Evolutionary conservation across 2,113 vertebrate species (phyloP).

Genomic region (Nothoprocta pentlandii): DNA sequence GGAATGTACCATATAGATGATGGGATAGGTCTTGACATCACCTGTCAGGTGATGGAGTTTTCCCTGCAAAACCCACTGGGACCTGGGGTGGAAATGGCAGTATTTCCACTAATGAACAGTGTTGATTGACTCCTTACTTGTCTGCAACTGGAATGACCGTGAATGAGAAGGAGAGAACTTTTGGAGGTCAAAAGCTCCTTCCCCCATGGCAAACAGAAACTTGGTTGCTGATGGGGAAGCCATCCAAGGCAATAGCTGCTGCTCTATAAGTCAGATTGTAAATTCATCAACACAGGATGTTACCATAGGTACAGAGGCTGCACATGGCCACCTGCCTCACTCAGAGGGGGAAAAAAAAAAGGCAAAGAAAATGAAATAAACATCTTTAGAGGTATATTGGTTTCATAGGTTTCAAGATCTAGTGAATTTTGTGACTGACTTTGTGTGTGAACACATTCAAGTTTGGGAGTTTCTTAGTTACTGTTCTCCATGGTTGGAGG

Average conservation of each 20-base stretch:
- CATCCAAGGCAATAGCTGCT: background rate
- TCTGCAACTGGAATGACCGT: background rate
- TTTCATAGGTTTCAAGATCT: background rate
- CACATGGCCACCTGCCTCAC: rapidly evolving
- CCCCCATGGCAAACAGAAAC: background rate
- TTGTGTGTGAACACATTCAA: background rate
- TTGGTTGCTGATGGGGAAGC: background rate
- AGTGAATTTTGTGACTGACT: background rate
- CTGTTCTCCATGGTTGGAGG: background rate
- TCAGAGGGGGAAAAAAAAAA: background rate
- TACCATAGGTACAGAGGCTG: background rate
- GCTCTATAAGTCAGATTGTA: background rate
- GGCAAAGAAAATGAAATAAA: background rate
- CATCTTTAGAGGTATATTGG: background rate
- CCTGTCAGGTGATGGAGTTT: background rate
- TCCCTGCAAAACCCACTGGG: background rate
- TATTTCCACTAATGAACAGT: background rate
- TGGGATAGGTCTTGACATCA: background rate
- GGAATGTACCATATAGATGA: rapidly evolving
- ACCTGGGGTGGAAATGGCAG: background rate
- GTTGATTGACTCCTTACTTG: background rate
- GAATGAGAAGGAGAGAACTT: background rate
- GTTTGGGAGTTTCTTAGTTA: background rate
- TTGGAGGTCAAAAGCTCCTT: background rate
- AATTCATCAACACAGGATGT: background rate